These are phyloP conservation scores for Sebastes nivosus DNA, from an alignment of 2,797 vertebrate species.

Conservation along the genomic window DNA sequence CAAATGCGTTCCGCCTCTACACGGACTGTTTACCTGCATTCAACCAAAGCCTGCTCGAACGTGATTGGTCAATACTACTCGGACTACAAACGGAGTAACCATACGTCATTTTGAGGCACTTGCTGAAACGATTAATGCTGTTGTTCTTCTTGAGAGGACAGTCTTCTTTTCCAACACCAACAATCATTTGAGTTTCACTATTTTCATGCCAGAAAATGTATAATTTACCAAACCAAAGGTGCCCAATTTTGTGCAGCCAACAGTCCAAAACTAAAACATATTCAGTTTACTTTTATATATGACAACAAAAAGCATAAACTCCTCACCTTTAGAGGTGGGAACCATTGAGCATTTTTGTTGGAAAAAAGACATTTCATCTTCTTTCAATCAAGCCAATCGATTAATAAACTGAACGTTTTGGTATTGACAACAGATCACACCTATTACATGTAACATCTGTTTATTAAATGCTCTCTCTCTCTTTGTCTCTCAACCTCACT, in stretches of 20 bases:
- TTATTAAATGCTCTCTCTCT: background rate
- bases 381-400: background rate
- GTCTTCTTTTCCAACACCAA: background rate
- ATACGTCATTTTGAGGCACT: background rate
- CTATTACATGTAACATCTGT: background rate
- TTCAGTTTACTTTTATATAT: no score
- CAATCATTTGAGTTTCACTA: background rate
- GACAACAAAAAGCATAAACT: background rate
- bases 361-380: background rate
- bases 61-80: no score
- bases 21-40: no score
- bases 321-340: background rate
- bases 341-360: background rate
- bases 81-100: no score
- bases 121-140: background rate
- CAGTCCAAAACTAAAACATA: no score
- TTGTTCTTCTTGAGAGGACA: background rate
- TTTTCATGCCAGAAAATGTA: background rate
- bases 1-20: no score
- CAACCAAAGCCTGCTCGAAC: no score
- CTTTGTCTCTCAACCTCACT: background rate
- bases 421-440: background rate
- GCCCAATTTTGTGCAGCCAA: background rate
- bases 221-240: background rate
- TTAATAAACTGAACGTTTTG: background rate